Percentiles rank a stretch among this genome's conserved stretches.
Evolutionary conservation across 2,113 vertebrate species (phyloP).

Genomic region (Triplophysa rosa): DNA sequence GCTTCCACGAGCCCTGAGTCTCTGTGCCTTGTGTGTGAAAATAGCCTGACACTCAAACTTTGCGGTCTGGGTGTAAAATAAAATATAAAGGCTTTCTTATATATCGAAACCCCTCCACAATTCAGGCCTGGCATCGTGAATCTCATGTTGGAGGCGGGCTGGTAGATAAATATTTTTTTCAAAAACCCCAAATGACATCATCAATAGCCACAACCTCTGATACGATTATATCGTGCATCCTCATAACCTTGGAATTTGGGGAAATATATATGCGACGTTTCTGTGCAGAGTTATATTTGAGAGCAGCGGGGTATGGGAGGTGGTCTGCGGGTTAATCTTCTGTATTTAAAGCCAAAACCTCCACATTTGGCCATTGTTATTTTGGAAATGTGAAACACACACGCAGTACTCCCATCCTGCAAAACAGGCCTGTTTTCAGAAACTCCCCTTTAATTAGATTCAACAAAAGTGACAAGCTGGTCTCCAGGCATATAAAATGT

Average conservation of each 20-base stretch:
- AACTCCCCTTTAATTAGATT: conserved; percentile 23
- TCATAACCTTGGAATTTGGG: conserved; percentile 61
- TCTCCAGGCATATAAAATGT: conserved; percentile 61
- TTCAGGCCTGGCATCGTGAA: not conserved
- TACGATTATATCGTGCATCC: conserved; percentile 68
- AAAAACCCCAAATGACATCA: conserved; percentile 68
- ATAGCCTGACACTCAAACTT: conserved; percentile 70
- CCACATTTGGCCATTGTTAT: conserved; percentile 66
- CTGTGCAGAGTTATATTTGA: conserved; percentile 61
- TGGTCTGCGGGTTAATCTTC: conserved; percentile 64
- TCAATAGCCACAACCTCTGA: conserved; percentile 58
- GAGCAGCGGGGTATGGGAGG: conserved; percentile 60
- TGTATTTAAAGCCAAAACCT: conserved; percentile 60
- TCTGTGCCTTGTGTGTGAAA: conserved; percentile 72
- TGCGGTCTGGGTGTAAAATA: conserved; percentile 60
- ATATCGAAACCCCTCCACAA: conserved; percentile 13
- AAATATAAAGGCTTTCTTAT: conserved; percentile 24
- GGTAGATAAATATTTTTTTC: conserved; percentile 61
- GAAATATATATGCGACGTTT: conserved; percentile 56
- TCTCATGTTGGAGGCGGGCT: conserved; percentile 45
- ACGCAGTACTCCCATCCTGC: not conserved
- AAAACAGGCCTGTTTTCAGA: conserved; percentile 6
- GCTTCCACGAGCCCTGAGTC: conserved; percentile 62
- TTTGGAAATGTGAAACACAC: conserved; percentile 54
- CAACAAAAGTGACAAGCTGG: conserved; percentile 59